These are phyloP conservation scores for Setipinna tenuifilis DNA, from an alignment of 2,797 vertebrate genomes.

Conservation along the genomic window DNA sequence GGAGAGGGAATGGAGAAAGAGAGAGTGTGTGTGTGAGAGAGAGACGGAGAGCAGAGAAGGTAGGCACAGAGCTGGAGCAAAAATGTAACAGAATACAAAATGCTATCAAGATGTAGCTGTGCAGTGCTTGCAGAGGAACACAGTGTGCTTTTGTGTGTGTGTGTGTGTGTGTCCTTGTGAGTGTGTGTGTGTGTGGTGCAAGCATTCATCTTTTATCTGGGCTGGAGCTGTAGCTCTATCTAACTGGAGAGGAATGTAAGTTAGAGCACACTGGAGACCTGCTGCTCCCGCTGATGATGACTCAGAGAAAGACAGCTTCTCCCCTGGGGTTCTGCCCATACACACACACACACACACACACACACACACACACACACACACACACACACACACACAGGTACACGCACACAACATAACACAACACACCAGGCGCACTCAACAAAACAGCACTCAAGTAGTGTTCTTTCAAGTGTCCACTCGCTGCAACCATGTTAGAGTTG, in stretches of 20 bases:
- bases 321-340: background rate
- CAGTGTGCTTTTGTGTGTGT: background rate
- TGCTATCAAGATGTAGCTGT: constrained; percentile 61
- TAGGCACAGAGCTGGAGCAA: constrained; percentile 46
- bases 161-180: background rate
- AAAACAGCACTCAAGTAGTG: background rate
- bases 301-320: background rate
- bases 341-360: background rate
- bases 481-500: background rate
- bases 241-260: constrained; percentile 20
- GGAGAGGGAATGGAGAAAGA: no score
- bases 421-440: background rate
- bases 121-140: background rate
- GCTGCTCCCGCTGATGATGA: background rate
- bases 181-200: background rate
- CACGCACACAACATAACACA: background rate
- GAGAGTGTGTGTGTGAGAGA: no score
- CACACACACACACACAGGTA: background rate
- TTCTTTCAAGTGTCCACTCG: background rate
- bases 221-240: background rate
- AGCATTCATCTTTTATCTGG: constrained; percentile 21
- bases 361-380: background rate
- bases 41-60: constrained; percentile 40
- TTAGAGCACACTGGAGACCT: background rate
- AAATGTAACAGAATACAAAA: constrained; percentile 52